These are phyloP conservation scores for Amphipyra tragopoginis DNA, from an alignment of 2,888 invertebrate genomes.

Conservation along the genomic window DNA sequence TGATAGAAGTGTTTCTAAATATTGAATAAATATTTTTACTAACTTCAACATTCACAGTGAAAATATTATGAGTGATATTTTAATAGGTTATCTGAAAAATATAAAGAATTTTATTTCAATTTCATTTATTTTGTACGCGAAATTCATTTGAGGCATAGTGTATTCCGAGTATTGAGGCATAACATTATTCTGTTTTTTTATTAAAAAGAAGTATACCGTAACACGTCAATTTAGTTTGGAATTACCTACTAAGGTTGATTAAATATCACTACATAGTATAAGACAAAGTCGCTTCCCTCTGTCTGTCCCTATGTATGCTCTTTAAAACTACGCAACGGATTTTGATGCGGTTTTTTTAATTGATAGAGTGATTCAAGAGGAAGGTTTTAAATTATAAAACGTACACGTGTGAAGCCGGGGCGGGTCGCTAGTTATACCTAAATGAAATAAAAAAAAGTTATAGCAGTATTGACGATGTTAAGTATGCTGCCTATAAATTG, in stretches of 20 bases:
- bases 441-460: not conserved
- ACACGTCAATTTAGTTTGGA: slow-evolving; percentile 7
- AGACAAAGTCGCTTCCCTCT: too few species aligned
- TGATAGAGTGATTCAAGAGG: too few species aligned
- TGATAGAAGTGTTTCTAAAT: too few species aligned
- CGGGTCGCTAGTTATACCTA: too few species aligned
- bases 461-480: slow-evolving; percentile 27
- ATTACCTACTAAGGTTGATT: too few species aligned
- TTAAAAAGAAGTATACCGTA: slow-evolving; percentile 23
- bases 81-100: slow-evolving; percentile 8
- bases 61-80: not conserved
- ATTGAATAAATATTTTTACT: not conserved
- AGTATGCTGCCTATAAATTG: slow-evolving; percentile 23
- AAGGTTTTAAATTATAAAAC: too few species aligned
- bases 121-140: slow-evolving; percentile 26
- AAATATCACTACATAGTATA: too few species aligned
- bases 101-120: slow-evolving; percentile 10
- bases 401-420: too few species aligned
- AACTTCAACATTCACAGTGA: not conserved
- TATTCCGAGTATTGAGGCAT: too few species aligned
- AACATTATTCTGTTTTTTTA: slow-evolving; percentile 22
- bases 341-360: too few species aligned
- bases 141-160: slow-evolving; percentile 18
- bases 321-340: too few species aligned
- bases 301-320: too few species aligned